Percentiles rank a stretch among this genome's conserved stretches.
phyloP scores from a whole-genome alignment of 2,113 vertebrate species.

The Dunckerocampus dactyliophorus region DNA sequence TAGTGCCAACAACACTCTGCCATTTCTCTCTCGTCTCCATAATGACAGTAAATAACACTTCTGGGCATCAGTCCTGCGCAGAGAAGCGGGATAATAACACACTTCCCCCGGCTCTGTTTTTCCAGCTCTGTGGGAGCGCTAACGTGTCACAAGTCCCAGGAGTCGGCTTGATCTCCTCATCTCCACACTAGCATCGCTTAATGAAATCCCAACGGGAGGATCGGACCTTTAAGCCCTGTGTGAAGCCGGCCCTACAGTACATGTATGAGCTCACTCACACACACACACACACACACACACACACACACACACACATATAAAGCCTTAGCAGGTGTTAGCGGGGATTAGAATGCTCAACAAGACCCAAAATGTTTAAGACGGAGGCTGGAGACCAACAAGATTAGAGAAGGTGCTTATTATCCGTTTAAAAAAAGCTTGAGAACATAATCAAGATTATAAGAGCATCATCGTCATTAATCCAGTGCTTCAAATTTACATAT shows the following conservation, averaged over 20 bases:
- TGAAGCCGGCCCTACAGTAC: conserved; percentile 11
- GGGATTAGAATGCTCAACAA: conserved; percentile 6
- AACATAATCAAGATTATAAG: too few relatives aligned
- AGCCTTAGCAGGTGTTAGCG: neutral
- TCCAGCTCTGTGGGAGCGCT: conserved; percentile 10
- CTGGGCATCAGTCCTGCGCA: conserved; percentile 15
- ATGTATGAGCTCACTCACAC: conserved; percentile 14
- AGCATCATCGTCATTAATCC: too few relatives aligned
- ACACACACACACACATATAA: neutral
- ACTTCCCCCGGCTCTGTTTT: conserved; percentile 6
- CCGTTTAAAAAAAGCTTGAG: too few relatives aligned
- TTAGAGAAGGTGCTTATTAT: too few relatives aligned
- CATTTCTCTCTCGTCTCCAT: conserved; percentile 5
- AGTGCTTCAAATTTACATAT: too few relatives aligned
- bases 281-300: too few relatives aligned
- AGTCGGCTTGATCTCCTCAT: conserved; percentile 42
- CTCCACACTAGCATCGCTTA: conserved; percentile 35
- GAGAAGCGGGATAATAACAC: conserved; percentile 34
- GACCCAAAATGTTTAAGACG: neutral
- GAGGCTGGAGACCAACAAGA: neutral
- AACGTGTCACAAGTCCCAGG: conserved; percentile 29
- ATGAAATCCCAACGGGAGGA: conserved; percentile 39
- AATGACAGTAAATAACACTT: conserved; percentile 28
- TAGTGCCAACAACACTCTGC: conserved; percentile 21
- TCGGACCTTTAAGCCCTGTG: conserved; percentile 16